Percentiles rank a stretch among this genome's conserved stretches.
Conservation (phyloP, 2,797 vertebrate genomes). For the Avahi laniger region DNA sequence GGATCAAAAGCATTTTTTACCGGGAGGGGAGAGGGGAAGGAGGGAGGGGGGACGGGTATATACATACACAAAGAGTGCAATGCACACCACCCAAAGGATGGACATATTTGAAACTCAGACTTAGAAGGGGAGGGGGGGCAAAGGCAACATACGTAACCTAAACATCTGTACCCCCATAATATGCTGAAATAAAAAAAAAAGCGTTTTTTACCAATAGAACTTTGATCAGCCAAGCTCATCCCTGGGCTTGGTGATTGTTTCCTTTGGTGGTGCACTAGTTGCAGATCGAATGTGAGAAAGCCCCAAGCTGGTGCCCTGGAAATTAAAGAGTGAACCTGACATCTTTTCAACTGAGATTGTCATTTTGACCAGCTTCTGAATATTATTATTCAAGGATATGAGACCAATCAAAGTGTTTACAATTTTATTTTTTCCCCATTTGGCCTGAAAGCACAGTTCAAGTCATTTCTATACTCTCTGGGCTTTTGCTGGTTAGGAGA, state of each 20-base stretch:
- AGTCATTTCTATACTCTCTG: background rate
- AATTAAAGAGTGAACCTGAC: background rate
- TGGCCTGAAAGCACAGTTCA: background rate
- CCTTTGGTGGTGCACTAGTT: background rate
- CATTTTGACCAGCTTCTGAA: background rate
- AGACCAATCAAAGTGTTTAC: background rate
- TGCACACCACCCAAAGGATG: too few relatives aligned
- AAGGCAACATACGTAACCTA: too few relatives aligned
- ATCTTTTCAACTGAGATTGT: background rate
- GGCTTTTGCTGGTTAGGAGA: background rate
- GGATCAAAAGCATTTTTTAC: background rate
- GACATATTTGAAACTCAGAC: too few relatives aligned
- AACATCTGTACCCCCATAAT: too few relatives aligned
- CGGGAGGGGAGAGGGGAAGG: too few relatives aligned
- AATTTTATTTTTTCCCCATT: background rate
- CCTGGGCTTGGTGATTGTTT: background rate
- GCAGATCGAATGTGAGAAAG: background rate
- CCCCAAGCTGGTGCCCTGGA: background rate
- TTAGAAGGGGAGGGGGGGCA: too few relatives aligned
- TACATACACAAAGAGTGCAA: too few relatives aligned
- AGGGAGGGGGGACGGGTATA: too few relatives aligned
- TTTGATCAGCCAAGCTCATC: background rate
- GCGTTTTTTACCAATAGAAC: background rate
- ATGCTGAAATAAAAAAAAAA: too few relatives aligned
- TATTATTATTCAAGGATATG: background rate